Conservation (phyloP, 2,888 invertebrate genomes). For the Luperina nickerlii region DNA sequence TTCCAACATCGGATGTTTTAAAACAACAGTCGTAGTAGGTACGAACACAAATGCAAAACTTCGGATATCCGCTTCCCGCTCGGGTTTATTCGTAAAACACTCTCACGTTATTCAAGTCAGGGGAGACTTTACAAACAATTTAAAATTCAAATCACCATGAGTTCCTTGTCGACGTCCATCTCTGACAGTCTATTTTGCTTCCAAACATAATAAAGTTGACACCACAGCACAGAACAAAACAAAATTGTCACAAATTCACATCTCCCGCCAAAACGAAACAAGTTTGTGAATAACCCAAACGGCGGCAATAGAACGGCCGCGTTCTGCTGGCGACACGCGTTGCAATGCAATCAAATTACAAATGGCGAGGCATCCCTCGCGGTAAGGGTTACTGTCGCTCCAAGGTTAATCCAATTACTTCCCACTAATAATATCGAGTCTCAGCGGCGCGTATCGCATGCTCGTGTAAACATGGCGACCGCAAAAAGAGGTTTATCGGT, state of each 20-base stretch:
- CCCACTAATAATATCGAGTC: conserved; percentile 78
- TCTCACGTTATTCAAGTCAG: neutral
- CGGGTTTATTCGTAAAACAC: conserved; percentile 6
- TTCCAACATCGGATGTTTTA: conserved; percentile 33
- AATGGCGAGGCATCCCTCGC: conserved; percentile 78
- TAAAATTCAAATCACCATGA: conserved; percentile 67
- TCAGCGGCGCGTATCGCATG: conserved; percentile 66
- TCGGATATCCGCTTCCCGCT: conserved; percentile 31
- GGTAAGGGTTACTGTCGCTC: conserved; percentile 84
- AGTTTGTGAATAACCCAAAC: conserved; percentile 47
- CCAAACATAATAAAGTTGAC: conserved; percentile 88
- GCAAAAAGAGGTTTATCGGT: conserved; percentile 51
- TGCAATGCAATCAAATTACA: conserved; percentile 79
- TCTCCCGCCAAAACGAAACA: conserved; percentile 48
- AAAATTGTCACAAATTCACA: conserved; percentile 51
- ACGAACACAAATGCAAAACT: conserved; percentile 40
- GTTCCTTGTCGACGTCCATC: conserved; percentile 87
- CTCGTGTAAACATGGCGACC: conserved; percentile 54
- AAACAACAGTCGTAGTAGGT: conserved; percentile 26
- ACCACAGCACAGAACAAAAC: conserved; percentile 25
- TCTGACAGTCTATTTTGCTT: conserved; percentile 90
- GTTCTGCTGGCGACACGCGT: conserved; percentile 71
- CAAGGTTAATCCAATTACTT: conserved; percentile 89
- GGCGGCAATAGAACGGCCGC: conserved; percentile 41
- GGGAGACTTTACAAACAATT: conserved; percentile 7